Conservation (phyloP, 2,113 vertebrate species). For the Hemiprocne comata region DNA sequence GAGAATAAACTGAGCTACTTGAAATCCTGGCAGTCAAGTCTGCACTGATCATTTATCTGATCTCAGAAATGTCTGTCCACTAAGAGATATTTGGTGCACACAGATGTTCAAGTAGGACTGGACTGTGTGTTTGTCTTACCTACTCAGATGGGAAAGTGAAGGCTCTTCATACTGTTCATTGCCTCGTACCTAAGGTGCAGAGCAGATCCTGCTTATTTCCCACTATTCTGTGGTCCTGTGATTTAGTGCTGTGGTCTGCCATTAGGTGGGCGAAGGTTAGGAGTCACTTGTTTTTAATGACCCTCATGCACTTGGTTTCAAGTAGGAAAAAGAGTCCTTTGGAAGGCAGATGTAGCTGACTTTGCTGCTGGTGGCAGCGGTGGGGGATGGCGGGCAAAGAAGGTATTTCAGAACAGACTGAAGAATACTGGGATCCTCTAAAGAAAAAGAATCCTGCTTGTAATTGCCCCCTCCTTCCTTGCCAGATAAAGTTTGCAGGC, state of each 20-base stretch:
- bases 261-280: background rate
- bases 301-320: background rate
- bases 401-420: background rate
- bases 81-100: background rate
- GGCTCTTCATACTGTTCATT: background rate
- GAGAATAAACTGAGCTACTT: background rate
- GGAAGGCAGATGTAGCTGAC: background rate
- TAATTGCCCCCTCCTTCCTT: background rate
- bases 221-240: fast-evolving
- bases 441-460: background rate
- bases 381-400: background rate
- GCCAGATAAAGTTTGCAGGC: slow-evolving; percentile 1
- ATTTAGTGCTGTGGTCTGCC: background rate
- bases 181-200: background rate
- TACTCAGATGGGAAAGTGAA: background rate
- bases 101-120: background rate
- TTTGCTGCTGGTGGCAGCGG: background rate
- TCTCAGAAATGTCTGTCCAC: background rate
- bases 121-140: background rate
- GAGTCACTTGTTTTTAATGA: background rate
- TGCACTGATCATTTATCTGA: background rate
- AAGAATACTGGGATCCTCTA: background rate
- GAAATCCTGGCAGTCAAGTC: background rate
- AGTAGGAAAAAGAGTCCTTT: background rate
- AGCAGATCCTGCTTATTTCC: background rate